These are phyloP conservation scores for Asarcornis scutulata DNA, from an alignment of 2,113 vertebrate genomes.

Conservation along the genomic window DNA sequence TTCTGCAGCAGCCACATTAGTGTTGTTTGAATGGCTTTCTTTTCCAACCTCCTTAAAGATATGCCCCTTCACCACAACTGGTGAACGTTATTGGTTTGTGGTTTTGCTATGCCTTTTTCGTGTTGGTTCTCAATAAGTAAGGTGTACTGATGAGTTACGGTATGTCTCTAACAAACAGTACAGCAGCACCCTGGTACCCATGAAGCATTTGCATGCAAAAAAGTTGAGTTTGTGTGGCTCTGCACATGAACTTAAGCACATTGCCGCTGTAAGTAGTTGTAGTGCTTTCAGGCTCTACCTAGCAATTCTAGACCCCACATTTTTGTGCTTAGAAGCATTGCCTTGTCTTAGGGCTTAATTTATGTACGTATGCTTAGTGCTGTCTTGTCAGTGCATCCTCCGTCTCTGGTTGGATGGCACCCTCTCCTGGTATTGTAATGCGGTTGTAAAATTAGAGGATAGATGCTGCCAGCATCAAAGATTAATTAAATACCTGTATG, in stretches of 20 bases:
- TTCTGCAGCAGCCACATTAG: neutral
- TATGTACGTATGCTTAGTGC: neutral
- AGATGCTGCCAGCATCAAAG: neutral
- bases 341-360: neutral
- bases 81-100: neutral
- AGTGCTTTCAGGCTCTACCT: neutral
- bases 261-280: neutral
- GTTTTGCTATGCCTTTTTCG: neutral
- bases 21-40: neutral
- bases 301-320: accelerated
- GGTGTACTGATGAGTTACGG: neutral
- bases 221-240: neutral
- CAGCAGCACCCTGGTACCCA: constrained; percentile 33
- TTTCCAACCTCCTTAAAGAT: neutral
- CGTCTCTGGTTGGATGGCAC: neutral
- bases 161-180: neutral
- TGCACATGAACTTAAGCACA: neutral
- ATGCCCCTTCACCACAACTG: neutral
- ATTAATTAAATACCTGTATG: neutral
- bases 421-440: neutral
- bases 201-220: neutral
- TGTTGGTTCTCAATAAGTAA: neutral
- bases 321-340: neutral
- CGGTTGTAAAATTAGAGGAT: neutral
- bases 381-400: neutral